Conservation (phyloP, 2,797 vertebrate genomes). For the Mallotus villosus region DNA sequence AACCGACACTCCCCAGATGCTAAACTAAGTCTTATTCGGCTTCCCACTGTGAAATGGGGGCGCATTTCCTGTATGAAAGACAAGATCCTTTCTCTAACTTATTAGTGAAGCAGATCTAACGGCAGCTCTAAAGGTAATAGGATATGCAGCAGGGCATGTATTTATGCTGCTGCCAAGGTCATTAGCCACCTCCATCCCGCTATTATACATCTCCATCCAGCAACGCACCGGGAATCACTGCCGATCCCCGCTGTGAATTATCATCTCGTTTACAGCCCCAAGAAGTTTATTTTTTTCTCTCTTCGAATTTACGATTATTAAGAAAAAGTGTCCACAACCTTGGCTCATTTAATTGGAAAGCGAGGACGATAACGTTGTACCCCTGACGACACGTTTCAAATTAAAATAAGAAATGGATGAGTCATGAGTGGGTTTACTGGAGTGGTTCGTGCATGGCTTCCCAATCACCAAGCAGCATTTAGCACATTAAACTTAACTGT, state of each 20-base stretch:
- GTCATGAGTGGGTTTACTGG: constrained; percentile 49
- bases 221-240: constrained; percentile 26
- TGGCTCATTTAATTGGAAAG: constrained; percentile 45
- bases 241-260: constrained; percentile 37
- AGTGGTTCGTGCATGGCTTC: constrained; percentile 39
- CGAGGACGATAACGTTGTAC: constrained; percentile 33
- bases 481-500: constrained; percentile 30
- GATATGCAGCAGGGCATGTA: constrained; percentile 10
- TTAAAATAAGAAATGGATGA: constrained; percentile 54
- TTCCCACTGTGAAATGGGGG: neutral
- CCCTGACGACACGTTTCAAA: constrained; percentile 45
- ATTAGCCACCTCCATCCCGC: constrained; percentile 20
- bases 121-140: constrained; percentile 17
- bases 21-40: neutral
- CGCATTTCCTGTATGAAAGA: neutral
- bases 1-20: neutral
- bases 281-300: constrained; percentile 13
- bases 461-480: constrained; percentile 21
- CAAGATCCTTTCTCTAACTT: constrained; percentile 18
- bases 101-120: constrained; percentile 18
- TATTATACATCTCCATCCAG: constrained; percentile 31
- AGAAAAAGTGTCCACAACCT: constrained; percentile 18
- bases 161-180: constrained; percentile 26
- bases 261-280: constrained; percentile 23
- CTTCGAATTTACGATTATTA: constrained; percentile 15